Base-by-base conservation (phyloP, 2,888 invertebrate species). In the Aradus depressus region DNA sequence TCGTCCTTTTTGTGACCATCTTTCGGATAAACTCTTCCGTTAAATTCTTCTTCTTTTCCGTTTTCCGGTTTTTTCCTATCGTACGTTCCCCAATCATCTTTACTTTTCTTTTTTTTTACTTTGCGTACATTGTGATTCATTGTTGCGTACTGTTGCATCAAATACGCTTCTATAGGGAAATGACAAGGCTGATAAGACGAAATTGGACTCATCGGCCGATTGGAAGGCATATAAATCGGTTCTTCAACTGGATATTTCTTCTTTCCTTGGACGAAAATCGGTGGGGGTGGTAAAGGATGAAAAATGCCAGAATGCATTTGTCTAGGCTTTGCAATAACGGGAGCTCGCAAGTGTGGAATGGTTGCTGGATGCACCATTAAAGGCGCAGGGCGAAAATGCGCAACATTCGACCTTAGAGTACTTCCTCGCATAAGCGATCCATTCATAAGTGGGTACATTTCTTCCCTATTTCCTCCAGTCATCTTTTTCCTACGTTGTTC, bases 111-210 rank as follows among this genome's bases (percentile, higher is more conserved):
- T 31, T 54, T 54, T 32, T 53, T 51, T 18, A 35, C 38, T 19
- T 50, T 50, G 16, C 50, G 37, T 16, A 21, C 31, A 16, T 49
- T 63, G 50, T 75, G 75, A 16, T 64, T 64, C 22, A 77, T 75
- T 1, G 75, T 67, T 5, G 72, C 70, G 60, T 76, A 76, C 54
- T 72, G 72, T 60, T 75, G 74, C 72, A 75, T 72, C 56, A 75
- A 64, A 61, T 76, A 76, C 16, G 74, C 73, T 60, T 75, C 72
- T 65, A 75, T 68, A 34, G 77, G 75, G 60, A 75, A 62, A 70
- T 73, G 61, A 71, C 75, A 62, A 71, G 77, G 60, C 77, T 81
- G 65, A 77, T 80, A 70, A 60, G 76, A 68, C 55, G 76, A 68
- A 0, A 76, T 74, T 1, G 79, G 78, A 39, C 77, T 73, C 56